These are phyloP conservation scores for Harpalus rubripes DNA, from an alignment of 2,888 invertebrate species.

Conservation along the genomic window DNA sequence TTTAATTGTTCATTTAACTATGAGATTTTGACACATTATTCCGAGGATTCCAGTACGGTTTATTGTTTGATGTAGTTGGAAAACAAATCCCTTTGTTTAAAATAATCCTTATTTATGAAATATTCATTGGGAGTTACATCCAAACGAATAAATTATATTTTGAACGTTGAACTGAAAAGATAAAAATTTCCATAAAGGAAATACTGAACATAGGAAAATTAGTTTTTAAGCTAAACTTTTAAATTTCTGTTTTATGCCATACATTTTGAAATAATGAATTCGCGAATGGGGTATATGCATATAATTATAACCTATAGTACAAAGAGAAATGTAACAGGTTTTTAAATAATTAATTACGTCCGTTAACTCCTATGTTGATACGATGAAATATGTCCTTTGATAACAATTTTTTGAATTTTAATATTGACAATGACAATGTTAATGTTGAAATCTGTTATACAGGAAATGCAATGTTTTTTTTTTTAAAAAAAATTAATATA, in stretches of 20 bases:
- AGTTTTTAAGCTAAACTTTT: background rate
- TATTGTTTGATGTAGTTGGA: background rate
- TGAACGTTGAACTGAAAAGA: background rate
- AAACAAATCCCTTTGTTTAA: slow-evolving; percentile 16
- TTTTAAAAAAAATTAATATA: too few species aligned
- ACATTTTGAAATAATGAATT: background rate
- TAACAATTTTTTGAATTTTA: background rate
- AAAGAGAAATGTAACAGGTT: background rate
- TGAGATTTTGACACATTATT: background rate
- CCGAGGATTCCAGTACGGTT: slow-evolving; percentile 1
- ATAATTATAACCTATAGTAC: background rate
- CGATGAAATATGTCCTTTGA: background rate
- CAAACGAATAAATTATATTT: slow-evolving; percentile 4
- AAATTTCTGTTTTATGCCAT: background rate
- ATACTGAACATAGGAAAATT: background rate
- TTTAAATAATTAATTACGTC: background rate
- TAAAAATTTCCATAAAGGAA: background rate
- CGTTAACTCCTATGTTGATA: background rate
- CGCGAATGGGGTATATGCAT: background rate
- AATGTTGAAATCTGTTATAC: too few species aligned
- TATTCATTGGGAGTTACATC: background rate
- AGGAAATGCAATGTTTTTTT: too few species aligned
- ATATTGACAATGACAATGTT: background rate
- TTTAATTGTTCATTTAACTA: slow-evolving; percentile 26
- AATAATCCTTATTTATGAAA: slow-evolving; percentile 13